phyloP scores from a whole-genome alignment of 1,140 invertebrate genomes.

The Dolichoris vasculosae region DNA sequence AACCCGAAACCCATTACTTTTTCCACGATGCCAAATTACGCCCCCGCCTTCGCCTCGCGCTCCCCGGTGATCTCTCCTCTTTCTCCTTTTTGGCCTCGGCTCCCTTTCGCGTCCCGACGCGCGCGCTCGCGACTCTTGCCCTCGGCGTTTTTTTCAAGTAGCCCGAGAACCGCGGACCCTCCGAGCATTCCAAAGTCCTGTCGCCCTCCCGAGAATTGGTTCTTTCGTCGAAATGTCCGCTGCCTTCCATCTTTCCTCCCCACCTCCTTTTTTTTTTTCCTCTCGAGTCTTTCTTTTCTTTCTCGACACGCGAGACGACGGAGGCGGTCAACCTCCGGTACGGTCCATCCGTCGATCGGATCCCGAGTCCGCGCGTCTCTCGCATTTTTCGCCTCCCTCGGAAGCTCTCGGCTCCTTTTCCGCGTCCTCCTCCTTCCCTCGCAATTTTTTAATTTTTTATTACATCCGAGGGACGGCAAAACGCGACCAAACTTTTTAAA shows the following conservation, averaged over 20 bases:
- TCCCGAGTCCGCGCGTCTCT: background rate
- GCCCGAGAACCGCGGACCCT: background rate
- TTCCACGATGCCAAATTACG: conserved; percentile 55
- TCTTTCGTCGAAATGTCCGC: conserved; percentile 37
- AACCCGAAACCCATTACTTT: conserved; percentile 53
- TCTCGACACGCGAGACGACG: background rate
- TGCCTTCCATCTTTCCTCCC: no score
- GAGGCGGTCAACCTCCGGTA: no score
- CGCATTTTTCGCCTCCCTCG: no score
- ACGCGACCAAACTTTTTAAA: background rate
- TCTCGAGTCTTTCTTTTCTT: background rate
- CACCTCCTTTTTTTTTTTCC: background rate
- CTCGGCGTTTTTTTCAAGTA: conserved; percentile 45
- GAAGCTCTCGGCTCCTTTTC: no score
- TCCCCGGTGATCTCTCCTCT: background rate
- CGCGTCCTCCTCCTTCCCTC: background rate
- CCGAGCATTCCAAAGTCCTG: conserved; percentile 40
- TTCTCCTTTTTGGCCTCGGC: background rate
- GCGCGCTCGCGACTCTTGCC: background rate
- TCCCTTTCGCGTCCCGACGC: background rate
- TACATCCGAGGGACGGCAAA: background rate
- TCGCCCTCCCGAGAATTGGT: conserved; percentile 39
- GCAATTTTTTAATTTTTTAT: no score
- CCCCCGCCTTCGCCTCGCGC: conserved; percentile 43
- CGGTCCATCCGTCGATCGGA: background rate